Percentiles rank a stretch among this genome's conserved stretches.
Evolutionary conservation across 2,113 vertebrate genomes (phyloP).

Genomic region (Phyllopteryx taeniolatus): DNA sequence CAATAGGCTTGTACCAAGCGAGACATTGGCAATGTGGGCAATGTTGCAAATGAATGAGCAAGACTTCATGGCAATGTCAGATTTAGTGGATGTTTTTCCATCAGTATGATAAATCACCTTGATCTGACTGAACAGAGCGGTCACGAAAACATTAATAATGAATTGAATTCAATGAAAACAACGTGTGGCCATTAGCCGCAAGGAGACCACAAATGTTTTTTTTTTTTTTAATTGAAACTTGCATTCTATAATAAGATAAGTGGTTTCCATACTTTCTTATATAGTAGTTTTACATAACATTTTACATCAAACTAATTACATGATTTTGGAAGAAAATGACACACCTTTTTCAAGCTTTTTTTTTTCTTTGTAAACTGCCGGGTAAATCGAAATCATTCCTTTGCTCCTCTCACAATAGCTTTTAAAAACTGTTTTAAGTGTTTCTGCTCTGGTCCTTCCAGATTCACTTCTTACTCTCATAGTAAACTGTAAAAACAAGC

Average conservation of each 20-base stretch:
- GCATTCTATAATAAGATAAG: neutral
- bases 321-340: too few relatives aligned
- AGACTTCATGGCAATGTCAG: constrained; percentile 16
- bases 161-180: neutral
- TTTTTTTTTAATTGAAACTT: neutral
- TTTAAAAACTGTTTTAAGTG: neutral
- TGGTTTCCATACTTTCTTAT: too few relatives aligned
- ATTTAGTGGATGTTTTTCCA: constrained; percentile 5
- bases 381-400: too few relatives aligned
- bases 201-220: too few relatives aligned
- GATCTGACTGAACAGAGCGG: constrained; percentile 6
- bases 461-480: neutral
- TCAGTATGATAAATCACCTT: constrained; percentile 5
- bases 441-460: neutral
- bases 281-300: too few relatives aligned
- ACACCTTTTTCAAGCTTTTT: too few relatives aligned
- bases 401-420: neutral
- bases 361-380: too few relatives aligned
- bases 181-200: neutral
- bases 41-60: constrained; percentile 22
- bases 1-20: neutral
- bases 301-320: too few relatives aligned
- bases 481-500: constrained; percentile 11
- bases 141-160: neutral
- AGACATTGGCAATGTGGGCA: neutral